These are phyloP conservation scores for Lampris megalopsis DNA, from an alignment of 2,113 vertebrate species.

Conservation along the genomic window DNA sequence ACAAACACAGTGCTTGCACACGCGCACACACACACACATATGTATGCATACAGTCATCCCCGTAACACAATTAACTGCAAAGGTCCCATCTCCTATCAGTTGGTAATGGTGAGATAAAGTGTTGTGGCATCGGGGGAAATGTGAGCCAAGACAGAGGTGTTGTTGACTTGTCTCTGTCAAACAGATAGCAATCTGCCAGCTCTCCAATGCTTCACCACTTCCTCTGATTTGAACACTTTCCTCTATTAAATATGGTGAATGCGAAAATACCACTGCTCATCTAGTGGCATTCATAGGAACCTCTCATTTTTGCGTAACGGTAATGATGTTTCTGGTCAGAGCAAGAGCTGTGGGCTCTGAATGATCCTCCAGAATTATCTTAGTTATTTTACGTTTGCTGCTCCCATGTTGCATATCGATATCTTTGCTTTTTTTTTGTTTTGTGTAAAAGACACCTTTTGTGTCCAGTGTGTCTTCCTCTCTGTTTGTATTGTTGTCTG, in stretches of 20 bases:
- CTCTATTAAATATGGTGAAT: conserved; percentile 52
- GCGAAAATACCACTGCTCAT: conserved; percentile 60
- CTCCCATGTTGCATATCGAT: neutral
- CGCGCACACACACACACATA: neutral
- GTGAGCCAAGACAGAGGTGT: conserved; percentile 66
- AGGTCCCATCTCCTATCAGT: conserved; percentile 53
- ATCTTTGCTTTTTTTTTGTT: conserved; percentile 20
- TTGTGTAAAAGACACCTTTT: neutral
- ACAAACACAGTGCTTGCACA: neutral
- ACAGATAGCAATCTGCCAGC: conserved; percentile 69
- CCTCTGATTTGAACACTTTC: conserved; percentile 62
- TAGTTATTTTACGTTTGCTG: no score
- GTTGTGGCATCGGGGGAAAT: conserved; percentile 66
- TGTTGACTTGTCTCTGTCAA: conserved; percentile 75
- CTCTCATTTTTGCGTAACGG: conserved; percentile 22
- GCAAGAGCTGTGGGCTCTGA: neutral
- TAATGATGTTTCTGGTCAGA: conserved; percentile 11
- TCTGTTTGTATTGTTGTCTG: conserved; percentile 28
- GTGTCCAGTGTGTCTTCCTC: neutral
- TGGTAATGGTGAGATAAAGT: conserved; percentile 74
- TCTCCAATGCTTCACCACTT: conserved; percentile 63
- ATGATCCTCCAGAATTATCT: neutral
- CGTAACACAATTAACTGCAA: conserved; percentile 62
- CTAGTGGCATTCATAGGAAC: conserved; percentile 54
- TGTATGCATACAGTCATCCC: conserved; percentile 16